phyloP scores from a whole-genome alignment of 2,113 vertebrate genomes.

The Sinocyclocheilus maitianheensis region DNA sequence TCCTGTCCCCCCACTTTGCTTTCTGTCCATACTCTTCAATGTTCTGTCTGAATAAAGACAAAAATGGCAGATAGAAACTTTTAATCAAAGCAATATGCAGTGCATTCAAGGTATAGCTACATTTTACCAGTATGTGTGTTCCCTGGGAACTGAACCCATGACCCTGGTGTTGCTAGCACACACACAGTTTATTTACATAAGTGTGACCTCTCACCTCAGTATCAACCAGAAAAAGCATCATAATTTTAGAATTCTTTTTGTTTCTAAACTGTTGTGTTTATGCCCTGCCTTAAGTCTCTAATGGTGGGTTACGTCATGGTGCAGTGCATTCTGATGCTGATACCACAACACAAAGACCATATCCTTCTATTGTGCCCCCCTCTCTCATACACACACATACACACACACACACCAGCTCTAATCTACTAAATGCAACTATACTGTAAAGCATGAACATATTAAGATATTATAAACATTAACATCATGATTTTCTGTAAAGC shows the following conservation, averaged over 20 bases:
- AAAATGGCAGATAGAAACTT: neutral
- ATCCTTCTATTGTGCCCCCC: conserved; percentile 31
- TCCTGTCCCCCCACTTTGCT: neutral
- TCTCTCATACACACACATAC: conserved; percentile 31
- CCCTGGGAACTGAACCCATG: conserved; percentile 17
- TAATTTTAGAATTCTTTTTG: neutral
- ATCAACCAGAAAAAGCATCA: conserved; percentile 2
- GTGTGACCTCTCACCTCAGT: neutral
- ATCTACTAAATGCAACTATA: neutral
- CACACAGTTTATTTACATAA: conserved; percentile 13
- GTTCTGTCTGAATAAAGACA: conserved; percentile 6
- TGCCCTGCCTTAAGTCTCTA: neutral
- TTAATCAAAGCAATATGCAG: conserved; percentile 10
- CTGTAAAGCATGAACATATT: neutral
- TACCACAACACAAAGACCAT: conserved; percentile 39
- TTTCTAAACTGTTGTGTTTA: neutral
- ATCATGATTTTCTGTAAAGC: neutral
- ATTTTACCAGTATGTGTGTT: neutral
- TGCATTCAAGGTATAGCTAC: conserved; percentile 1
- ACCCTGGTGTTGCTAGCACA: conserved; percentile 19
- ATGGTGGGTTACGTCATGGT: neutral
- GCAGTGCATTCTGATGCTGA: conserved; percentile 16
- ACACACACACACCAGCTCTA: conserved; percentile 12
- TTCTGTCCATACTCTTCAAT: neutral
- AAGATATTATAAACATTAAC: neutral